A percentile compares a stretch with the other conserved stretches of the same genome.
Conservation (phyloP, 2,113 vertebrate species). For the Scalopus aquaticus region DNA sequence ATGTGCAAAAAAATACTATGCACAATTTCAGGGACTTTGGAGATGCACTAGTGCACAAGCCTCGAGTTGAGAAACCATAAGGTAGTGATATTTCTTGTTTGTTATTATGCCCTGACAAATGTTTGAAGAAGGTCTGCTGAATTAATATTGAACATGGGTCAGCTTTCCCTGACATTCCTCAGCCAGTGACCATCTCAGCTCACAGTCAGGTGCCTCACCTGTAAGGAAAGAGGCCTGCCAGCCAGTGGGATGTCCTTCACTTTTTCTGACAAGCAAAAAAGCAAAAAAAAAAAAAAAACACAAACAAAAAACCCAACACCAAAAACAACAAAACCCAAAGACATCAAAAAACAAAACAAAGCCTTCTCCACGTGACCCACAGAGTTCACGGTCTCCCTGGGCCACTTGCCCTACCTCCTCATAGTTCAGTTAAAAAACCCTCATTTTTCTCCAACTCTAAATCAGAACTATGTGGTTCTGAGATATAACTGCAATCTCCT, state of each 20-base stretch:
- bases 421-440: neutral
- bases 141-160: neutral
- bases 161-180: neutral
- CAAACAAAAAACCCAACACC: neutral
- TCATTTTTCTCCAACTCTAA: constrained; percentile 53
- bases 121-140: neutral
- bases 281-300: too few species aligned
- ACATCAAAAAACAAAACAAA: too few species aligned
- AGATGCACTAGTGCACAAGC: neutral
- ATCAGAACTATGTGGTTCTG: constrained; percentile 59
- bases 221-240: constrained; percentile 47
- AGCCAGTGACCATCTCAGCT: neutral
- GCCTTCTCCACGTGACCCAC: constrained; percentile 15
- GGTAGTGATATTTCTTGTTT: neutral
- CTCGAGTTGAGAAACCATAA: neutral
- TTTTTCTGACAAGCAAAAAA: constrained; percentile 63
- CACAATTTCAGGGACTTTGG: neutral
- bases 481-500: constrained; percentile 50
- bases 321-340: too few species aligned
- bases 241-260: constrained; percentile 69
- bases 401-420: constrained; percentile 28
- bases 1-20: neutral
- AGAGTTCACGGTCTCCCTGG: constrained; percentile 37
- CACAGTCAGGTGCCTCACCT: constrained; percentile 9
- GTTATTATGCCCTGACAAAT: neutral